Percentiles rank a stretch among this genome's conserved stretches.
Conservation (phyloP, 2,113 vertebrate genomes). For the Mustela lutreola region DNA sequence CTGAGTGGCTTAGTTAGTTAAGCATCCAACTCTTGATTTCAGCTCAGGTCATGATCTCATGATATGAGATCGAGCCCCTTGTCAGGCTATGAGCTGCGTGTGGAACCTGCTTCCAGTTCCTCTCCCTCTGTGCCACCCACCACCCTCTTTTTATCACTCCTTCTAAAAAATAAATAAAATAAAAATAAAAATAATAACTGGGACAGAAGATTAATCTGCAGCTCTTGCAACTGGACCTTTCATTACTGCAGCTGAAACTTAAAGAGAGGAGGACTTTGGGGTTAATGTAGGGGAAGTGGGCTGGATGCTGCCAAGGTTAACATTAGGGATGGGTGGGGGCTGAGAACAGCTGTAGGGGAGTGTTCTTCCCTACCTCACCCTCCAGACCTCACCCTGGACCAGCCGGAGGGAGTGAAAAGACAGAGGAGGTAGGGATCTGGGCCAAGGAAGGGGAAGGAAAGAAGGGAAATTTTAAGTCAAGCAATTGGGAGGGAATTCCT, state of each 20-base stretch:
- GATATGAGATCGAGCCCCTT: background rate
- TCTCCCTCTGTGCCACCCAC: background rate
- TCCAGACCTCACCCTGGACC: background rate
- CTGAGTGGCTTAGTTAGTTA: background rate
- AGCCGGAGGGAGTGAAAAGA: background rate
- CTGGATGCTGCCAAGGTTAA: constrained; percentile 19
- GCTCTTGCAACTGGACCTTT: background rate
- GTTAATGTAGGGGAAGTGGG: background rate
- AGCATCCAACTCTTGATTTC: background rate
- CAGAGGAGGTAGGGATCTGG: background rate
- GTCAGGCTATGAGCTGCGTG: background rate
- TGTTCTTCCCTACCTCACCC: background rate
- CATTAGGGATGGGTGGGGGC: background rate
- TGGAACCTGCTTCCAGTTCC: background rate
- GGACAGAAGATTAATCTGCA: background rate
- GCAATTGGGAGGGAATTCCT: background rate
- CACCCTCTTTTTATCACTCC: background rate
- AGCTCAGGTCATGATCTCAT: background rate
- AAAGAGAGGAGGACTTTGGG: background rate
- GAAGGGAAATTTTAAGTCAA: background rate
- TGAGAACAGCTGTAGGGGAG: background rate
- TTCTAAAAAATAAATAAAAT: background rate
- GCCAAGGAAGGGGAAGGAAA: background rate
- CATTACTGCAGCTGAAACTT: background rate
- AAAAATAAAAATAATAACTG: background rate